A percentile compares a stretch with the other conserved stretches of the same genome.
These are phyloP conservation scores for Vanessa tameamea DNA, from an alignment of 1,140 invertebrate genomes.

Conservation along the genomic window DNA sequence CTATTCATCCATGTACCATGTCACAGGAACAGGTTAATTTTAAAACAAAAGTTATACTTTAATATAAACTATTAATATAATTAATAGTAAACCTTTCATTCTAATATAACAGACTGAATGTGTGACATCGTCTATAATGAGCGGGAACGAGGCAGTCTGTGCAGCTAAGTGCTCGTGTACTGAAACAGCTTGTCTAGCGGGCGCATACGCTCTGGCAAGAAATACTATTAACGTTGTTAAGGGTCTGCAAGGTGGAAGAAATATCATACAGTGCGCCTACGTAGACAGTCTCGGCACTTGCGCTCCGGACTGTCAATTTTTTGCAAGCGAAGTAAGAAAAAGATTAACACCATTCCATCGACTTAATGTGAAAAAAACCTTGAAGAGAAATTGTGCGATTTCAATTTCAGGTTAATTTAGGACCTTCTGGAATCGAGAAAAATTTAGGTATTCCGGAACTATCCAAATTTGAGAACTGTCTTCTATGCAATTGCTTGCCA, in stretches of 20 bases:
- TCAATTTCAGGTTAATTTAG: slow-evolving; percentile 55
- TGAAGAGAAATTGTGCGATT: background rate
- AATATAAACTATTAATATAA: background rate
- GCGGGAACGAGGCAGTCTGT: slow-evolving; percentile 58
- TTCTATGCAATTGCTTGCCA: slow-evolving; percentile 77
- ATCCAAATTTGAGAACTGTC: slow-evolving; percentile 80
- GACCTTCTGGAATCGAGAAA: slow-evolving; percentile 77
- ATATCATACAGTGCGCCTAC: slow-evolving; percentile 81
- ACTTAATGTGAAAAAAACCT: background rate
- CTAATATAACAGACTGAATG: slow-evolving; percentile 57
- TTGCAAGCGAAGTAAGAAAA: slow-evolving; percentile 62
- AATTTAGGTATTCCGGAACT: slow-evolving; percentile 81
- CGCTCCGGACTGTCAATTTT: slow-evolving; percentile 67
- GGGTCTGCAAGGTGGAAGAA: slow-evolving; percentile 75
- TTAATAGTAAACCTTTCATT: background rate
- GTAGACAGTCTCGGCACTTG: slow-evolving; percentile 70
- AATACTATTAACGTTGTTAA: slow-evolving; percentile 82
- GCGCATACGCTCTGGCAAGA: slow-evolving; percentile 81
- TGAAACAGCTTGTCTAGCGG: slow-evolving; percentile 72
- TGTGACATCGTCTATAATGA: slow-evolving; percentile 71
- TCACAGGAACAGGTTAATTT: slow-evolving; percentile 66
- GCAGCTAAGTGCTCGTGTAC: slow-evolving; percentile 54
- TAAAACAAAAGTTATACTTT: background rate
- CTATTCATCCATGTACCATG: slow-evolving; percentile 76
- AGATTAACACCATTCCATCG: slow-evolving; percentile 15